These are phyloP conservation scores for Petrocephalus schoutedeni DNA, from an alignment of 2,797 vertebrate genomes.

Conservation along the genomic window DNA sequence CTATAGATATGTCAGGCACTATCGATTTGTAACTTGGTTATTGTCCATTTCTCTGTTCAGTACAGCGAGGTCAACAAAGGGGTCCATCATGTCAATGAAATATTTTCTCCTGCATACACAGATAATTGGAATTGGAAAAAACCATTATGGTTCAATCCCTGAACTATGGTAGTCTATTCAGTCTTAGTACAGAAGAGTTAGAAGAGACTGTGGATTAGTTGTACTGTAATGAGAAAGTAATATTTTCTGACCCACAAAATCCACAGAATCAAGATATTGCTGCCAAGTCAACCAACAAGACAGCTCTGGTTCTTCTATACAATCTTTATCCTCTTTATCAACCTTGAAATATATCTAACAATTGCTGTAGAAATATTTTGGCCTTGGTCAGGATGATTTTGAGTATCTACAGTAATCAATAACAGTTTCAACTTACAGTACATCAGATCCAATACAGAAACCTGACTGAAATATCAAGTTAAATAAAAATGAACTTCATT, in stretches of 20 bases:
- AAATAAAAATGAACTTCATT: conserved; percentile 4
- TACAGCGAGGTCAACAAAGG: not conserved
- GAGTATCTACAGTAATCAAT: not conserved
- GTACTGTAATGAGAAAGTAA: not conserved
- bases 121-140: not conserved
- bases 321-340: not conserved
- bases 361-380: not conserved
- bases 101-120: not conserved
- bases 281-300: not conserved
- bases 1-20: not conserved
- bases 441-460: not conserved
- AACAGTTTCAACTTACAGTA: not conserved
- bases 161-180: not conserved
- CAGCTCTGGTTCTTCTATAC: not conserved
- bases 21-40: not conserved
- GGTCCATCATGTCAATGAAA: not conserved
- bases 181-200: not conserved
- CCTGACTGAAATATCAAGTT: not conserved
- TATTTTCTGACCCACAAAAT: not conserved
- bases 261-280: not conserved
- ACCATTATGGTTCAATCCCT: not conserved
- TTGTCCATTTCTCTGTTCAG: not conserved
- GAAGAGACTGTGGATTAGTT: not conserved
- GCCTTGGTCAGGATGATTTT: not conserved
- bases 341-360: not conserved